Percentiles rank a stretch among this genome's conserved stretches.
Conservation (phyloP, 2,113 vertebrate species). For the Sialia sialis region DNA sequence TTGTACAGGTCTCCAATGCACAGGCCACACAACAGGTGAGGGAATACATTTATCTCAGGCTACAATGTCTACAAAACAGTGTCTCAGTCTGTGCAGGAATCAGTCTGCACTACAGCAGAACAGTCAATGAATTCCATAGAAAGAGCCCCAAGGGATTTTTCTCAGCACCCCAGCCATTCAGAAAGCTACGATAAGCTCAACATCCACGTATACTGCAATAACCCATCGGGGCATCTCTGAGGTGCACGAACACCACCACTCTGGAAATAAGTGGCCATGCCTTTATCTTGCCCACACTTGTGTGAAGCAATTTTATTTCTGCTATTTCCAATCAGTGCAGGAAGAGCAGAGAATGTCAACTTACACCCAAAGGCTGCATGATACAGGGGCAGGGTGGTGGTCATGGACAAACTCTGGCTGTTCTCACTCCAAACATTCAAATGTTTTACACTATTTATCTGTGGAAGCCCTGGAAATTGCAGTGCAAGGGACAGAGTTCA, state of each 20-base stretch:
- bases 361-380: not conserved
- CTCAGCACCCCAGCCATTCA: not conserved
- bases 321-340: not conserved
- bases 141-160: not conserved
- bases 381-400: not conserved
- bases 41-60: not conserved
- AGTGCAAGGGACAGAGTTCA: not conserved
- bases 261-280: not conserved
- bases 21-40: slow-evolving; percentile 24
- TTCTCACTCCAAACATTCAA: accelerated
- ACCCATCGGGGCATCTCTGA: not conserved
- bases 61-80: not conserved
- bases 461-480: not conserved
- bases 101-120: not conserved
- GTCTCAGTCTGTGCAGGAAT: not conserved
- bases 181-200: not conserved
- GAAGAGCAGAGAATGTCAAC: accelerated
- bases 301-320: not conserved
- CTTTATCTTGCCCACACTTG: not conserved
- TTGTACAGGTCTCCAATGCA: not conserved
- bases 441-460: not conserved
- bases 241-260: not conserved
- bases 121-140: slow-evolving; percentile 28
- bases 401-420: not conserved
- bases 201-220: accelerated